These are phyloP conservation scores for Vollenhovia emeryi DNA, from an alignment of 1,140 invertebrate genomes.

Conservation along the genomic window DNA sequence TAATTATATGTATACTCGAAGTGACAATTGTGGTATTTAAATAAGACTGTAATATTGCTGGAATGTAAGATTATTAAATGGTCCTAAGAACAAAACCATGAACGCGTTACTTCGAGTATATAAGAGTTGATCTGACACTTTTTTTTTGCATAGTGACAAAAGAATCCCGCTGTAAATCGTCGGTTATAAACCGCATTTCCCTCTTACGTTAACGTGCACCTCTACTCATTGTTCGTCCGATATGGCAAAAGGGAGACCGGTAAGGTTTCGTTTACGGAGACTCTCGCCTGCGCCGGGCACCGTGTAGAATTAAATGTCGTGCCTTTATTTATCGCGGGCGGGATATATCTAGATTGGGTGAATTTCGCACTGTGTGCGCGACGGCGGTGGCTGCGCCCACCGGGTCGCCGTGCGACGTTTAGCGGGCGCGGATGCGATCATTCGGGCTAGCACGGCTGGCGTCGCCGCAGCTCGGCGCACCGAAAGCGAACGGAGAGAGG, in stretches of 20 bases:
- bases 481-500: constrained; percentile 21
- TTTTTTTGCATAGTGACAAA: too few relatives aligned
- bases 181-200: neutral
- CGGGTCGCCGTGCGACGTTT: constrained; percentile 50
- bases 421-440: constrained; percentile 61
- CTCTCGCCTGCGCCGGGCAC: neutral
- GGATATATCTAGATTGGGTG: neutral
- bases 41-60: too few relatives aligned
- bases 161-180: neutral
- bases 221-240: neutral
- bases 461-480: constrained; percentile 62
- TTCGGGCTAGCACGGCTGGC: constrained; percentile 66
- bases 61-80: too few relatives aligned
- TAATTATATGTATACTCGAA: too few relatives aligned
- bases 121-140: too few relatives aligned
- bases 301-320: constrained; percentile 2
- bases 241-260: neutral
- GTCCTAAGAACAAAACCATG: too few relatives aligned
- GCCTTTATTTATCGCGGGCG: constrained; percentile 2
- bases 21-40: too few relatives aligned
- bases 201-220: neutral
- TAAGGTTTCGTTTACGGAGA: neutral
- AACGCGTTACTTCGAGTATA: too few relatives aligned
- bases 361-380: constrained; percentile 20
- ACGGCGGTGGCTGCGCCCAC: constrained; percentile 45